Base-by-base conservation (phyloP, 2,797 vertebrate genomes). In the Lacerta bilineata region DNA sequence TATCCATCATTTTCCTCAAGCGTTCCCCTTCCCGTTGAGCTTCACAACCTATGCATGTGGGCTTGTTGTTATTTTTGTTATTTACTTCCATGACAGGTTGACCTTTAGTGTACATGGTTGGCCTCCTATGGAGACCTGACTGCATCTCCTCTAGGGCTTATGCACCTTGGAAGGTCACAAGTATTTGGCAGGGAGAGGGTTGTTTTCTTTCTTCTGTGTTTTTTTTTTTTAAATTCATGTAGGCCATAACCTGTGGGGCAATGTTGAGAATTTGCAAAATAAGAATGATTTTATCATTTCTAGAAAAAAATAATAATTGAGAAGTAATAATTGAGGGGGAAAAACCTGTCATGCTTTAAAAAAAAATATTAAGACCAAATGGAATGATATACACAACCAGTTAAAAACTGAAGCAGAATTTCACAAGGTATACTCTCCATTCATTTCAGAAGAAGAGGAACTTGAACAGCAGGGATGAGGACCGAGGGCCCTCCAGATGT, bases 371-470 rank as follows among this genome's bases (percentile, higher is more conserved):
- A 41, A 83, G 82, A 96, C 88, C 92, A 93, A 95, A 90, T 39
- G 89, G 91, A 84, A 83, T 91, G 93, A 95, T 95, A 93, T 95
- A 96, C 97, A 96, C 69, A 91, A 94, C 96, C 97, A 96, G 94
- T 94, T 96, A 94, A 93, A 95, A 94, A 94, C 91, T 33, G 93
- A 83, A 91, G 92, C 92, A 96, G n/a, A 94, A 95, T 96, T 97
- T 93, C 92, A 95, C 94, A 93, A 90, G 94, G 95, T 29, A 55
- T 59, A 29, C 6, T 5, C 25, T 29, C 25, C 39, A 41, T 69
- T 72, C 9, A 17, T 50, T 55, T 72, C 68, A 72, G 46, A 83
- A 72, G n/a, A 83, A 29, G 15, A 50, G 13, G 41, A 78, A 7
- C 5, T 64, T 64, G 61, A 18, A 77, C 68, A 71, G 68, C 71